Conservation (phyloP, 2,797 vertebrate species). For the Pempheris klunzingeri region DNA sequence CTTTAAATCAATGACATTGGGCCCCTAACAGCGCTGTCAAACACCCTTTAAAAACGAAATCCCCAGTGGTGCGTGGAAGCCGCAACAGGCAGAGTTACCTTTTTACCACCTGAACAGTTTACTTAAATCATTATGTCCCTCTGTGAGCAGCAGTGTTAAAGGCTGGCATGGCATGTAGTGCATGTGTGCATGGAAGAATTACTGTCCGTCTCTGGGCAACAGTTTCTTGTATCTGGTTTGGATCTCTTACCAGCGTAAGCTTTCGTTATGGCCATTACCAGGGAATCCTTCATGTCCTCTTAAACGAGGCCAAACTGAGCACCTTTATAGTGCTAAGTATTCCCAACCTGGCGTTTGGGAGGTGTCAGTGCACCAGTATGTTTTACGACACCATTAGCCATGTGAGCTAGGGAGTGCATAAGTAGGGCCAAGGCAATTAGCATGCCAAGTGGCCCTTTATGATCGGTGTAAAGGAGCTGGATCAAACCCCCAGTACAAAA, state of each 20-base stretch:
- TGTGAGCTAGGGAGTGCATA: constrained; percentile 79
- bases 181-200: constrained; percentile 7
- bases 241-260: constrained; percentile 56
- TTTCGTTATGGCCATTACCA: constrained; percentile 69
- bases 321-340: constrained; percentile 80
- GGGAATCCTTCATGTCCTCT: constrained; percentile 80
- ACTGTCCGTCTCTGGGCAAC: constrained; percentile 41
- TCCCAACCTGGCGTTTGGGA: constrained; percentile 82
- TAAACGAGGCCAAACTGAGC: constrained; percentile 81
- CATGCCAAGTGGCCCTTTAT: constrained; percentile 85
- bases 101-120: constrained; percentile 70
- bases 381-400: constrained; percentile 87
- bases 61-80: constrained; percentile 33
- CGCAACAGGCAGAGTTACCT: constrained; percentile 39
- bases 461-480: constrained; percentile 80
- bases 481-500: constrained; percentile 79
- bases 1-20: constrained; percentile 40
- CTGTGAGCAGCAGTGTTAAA: constrained; percentile 62
- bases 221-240: constrained; percentile 57
- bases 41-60: constrained; percentile 59
- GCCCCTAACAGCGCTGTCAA: constrained; percentile 55
- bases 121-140: constrained; percentile 65
- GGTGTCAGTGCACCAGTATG: constrained; percentile 79
- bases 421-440: constrained; percentile 85
- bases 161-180: constrained; percentile 18